Conservation (phyloP, 2,888 invertebrate species). For the Agrochola macilenta region DNA sequence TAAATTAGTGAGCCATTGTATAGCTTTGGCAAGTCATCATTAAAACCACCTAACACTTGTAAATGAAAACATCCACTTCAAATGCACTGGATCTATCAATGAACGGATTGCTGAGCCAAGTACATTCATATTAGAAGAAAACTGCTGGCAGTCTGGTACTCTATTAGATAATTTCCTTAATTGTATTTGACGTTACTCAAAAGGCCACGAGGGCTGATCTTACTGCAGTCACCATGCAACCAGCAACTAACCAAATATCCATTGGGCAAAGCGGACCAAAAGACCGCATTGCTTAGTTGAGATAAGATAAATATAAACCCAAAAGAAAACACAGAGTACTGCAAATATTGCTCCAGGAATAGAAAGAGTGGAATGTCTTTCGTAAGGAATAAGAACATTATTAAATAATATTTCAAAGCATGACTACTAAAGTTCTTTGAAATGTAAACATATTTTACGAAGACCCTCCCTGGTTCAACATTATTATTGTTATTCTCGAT, state of each 20-base stretch:
- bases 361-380: slow-evolving; percentile 20
- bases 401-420: slow-evolving; percentile 37
- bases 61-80: background rate
- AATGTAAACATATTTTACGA: slow-evolving; percentile 46
- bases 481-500: slow-evolving; percentile 62
- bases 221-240: slow-evolving; percentile 3
- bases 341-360: slow-evolving; percentile 18
- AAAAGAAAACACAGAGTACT: slow-evolving; percentile 17
- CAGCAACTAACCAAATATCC: slow-evolving; percentile 12
- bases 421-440: slow-evolving; percentile 9
- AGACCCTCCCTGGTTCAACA: slow-evolving; percentile 36
- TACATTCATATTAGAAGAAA: background rate
- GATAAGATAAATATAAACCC: slow-evolving; percentile 26
- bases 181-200: background rate
- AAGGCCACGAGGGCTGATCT: background rate
- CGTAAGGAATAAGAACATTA: slow-evolving; percentile 32
- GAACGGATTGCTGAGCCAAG: background rate
- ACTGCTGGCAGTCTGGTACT: background rate
- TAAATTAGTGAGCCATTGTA: background rate
- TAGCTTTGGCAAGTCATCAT: background rate
- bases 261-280: slow-evolving; percentile 20
- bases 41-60: background rate
- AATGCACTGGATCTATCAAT: background rate
- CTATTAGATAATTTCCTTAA: background rate
- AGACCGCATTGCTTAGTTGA: slow-evolving; percentile 7